These are phyloP conservation scores for Synodontis membranacea DNA, from an alignment of 2,113 vertebrate genomes.

Conservation along the genomic window DNA sequence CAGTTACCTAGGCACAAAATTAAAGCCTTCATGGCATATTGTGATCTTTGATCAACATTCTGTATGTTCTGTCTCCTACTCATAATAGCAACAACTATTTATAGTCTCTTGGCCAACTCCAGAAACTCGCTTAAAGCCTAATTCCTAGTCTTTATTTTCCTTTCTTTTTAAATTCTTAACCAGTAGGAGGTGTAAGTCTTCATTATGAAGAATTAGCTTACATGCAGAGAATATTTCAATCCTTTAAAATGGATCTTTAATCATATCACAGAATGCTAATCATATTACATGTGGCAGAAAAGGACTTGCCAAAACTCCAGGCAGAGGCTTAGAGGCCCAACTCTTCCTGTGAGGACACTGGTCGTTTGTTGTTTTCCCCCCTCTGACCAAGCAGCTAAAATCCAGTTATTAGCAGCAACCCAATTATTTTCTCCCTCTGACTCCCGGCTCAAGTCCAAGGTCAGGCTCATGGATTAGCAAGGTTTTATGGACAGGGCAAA, in stretches of 20 bases:
- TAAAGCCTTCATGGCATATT: constrained; percentile 1
- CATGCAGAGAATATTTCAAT: constrained; percentile 67
- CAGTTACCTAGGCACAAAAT: constrained; percentile 15
- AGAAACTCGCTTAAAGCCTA: constrained; percentile 10
- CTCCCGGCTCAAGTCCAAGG: constrained; percentile 74
- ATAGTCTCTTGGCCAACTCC: constrained; percentile 19
- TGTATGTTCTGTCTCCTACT: neutral
- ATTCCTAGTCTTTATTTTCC: neutral
- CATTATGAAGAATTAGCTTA: constrained; percentile 70
- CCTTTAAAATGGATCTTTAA: constrained; percentile 62
- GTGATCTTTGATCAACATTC: neutral
- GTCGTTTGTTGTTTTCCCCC: constrained; percentile 55
- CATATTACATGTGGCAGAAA: constrained; percentile 67
- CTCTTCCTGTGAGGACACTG: constrained; percentile 64
- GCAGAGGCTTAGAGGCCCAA: constrained; percentile 60
- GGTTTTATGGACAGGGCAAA: constrained; percentile 70
- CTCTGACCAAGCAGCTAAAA: constrained; percentile 74
- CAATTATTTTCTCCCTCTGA: constrained; percentile 77
- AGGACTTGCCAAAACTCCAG: constrained; percentile 58
- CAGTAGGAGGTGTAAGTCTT: constrained; percentile 57
- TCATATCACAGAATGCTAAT: constrained; percentile 72
- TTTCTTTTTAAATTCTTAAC: constrained; percentile 49
- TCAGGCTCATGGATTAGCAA: constrained; percentile 77
- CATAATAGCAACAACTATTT: neutral
- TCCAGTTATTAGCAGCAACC: constrained; percentile 81